Base-by-base conservation (phyloP, 2,888 invertebrate genomes). In the Thymelicus lineola region DNA sequence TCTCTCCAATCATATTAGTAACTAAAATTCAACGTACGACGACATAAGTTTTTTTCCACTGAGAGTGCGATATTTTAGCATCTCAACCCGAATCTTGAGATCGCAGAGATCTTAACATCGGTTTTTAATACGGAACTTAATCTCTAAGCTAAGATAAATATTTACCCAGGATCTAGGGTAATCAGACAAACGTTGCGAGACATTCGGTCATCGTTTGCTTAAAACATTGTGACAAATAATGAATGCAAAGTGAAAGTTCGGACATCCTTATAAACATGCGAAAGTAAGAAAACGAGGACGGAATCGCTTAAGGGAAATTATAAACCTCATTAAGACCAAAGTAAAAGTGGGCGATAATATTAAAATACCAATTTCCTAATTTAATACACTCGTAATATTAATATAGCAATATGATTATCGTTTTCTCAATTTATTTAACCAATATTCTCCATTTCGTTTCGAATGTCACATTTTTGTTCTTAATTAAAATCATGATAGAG, bases 241-340 rank as follows among this genome's bases (percentile, higher is more conserved):
- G 57, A 57, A 57, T 57, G 9, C 35, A 6, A n/a, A 57, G 57
- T 55, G 55, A 57, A 57, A 57, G 57, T 57, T 36, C 36, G 20
- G 53, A 53, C 35, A 57, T 57, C 57, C 57, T 57, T 57, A 57
- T 57, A 57, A 57, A 57, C 53, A 57, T 36, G 36, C n/a, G 57
- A 57, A 57, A 57, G 57, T 57, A 57, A 36, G 57, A 36, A 57
- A 57, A 36, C 57, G 28, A 15, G 57, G 35, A 57, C 57, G 7
- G 36, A 57, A 57, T 57, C 36, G 36, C n/a, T 35, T 57, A 57
- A 57, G 36, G 57, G 57, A 57, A 57, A 57, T 57, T 57, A 57
- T 36, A 57, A n/a, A 57, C 57, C 57, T 57, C 36, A 57, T 57
- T 57, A 36, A 57, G 12, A 28, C 57, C 14, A 36, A 57, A 57